These are phyloP conservation scores for Tribolium freemani DNA, from an alignment of 2,888 invertebrate genomes.

Conservation along the genomic window DNA sequence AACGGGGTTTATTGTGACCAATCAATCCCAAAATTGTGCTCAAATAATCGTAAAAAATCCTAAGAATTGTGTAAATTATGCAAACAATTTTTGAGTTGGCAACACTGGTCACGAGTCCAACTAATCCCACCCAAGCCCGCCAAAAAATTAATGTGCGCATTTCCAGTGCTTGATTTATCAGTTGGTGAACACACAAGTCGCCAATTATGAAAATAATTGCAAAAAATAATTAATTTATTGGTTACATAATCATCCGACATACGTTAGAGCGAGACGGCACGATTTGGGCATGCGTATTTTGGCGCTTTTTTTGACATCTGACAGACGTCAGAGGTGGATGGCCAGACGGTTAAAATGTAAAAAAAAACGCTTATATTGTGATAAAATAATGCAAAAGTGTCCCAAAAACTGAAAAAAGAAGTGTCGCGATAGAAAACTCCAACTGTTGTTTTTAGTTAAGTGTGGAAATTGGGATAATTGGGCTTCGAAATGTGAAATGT, in stretches of 20 bases:
- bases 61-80: not conserved
- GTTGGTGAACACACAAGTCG: not conserved
- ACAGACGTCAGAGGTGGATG: slow-evolving; percentile 24
- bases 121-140: no score
- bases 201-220: not conserved
- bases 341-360: slow-evolving; percentile 8
- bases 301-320: not conserved
- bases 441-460: slow-evolving; percentile 44
- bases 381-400: slow-evolving; percentile 3
- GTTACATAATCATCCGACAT: slow-evolving; percentile 13
- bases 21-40: not conserved
- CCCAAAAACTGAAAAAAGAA: not conserved
- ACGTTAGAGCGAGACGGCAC: not conserved
- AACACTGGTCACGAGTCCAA: not conserved
- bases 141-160: no score
- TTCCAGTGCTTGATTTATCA: not conserved
- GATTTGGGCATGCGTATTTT: not conserved
- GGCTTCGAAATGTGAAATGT: slow-evolving; percentile 58
- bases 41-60: not conserved
- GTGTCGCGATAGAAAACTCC: not conserved
- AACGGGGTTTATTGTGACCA: not conserved
- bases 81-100: not conserved
- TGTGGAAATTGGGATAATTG: slow-evolving; percentile 41
- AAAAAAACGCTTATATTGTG: slow-evolving; percentile 1
- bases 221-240: not conserved